Evolutionary conservation across 2,113 vertebrate genomes (phyloP).

Genomic region (Saccopteryx leptura): DNA sequence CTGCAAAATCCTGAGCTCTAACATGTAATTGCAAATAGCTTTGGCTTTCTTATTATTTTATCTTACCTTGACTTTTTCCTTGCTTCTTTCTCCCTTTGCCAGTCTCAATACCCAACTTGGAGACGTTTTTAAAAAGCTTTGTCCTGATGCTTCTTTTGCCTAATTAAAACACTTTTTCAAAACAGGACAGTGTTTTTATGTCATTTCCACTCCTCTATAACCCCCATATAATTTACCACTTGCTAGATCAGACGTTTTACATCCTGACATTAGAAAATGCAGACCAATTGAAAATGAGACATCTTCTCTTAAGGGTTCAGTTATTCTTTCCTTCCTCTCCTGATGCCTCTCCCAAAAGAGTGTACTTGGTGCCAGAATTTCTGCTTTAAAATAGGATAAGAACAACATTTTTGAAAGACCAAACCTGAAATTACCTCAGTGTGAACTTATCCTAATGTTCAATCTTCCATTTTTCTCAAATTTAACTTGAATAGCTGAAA

Average conservation of each 20-base stretch:
- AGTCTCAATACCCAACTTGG: conserved; percentile 50
- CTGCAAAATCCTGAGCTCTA: conserved; percentile 69
- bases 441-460: conserved; percentile 58
- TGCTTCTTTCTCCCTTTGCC: conserved; percentile 55
- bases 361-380: conserved; percentile 50
- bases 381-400: conserved; percentile 61
- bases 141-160: conserved; percentile 75
- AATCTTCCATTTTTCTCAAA: conserved; percentile 39
- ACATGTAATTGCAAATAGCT: conserved; percentile 72
- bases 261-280: conserved; percentile 37
- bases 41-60: conserved; percentile 72
- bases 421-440: conserved; percentile 58
- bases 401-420: conserved; percentile 32
- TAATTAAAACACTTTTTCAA: conserved; percentile 79
- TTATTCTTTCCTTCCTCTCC: conserved; percentile 42
- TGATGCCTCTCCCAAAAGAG: not conserved
- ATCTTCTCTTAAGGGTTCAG: conserved; percentile 3
- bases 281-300: conserved; percentile 19
- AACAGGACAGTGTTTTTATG: conserved; percentile 75
- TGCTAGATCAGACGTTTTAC: conserved; percentile 47
- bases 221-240: not conserved
- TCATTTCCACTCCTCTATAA: conserved; percentile 72
- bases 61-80: conserved; percentile 74
- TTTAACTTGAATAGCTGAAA: conserved; percentile 58
- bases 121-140: conserved; percentile 69